Conservation (phyloP, 1,140 invertebrate species). For the Orius laevigatus region DNA sequence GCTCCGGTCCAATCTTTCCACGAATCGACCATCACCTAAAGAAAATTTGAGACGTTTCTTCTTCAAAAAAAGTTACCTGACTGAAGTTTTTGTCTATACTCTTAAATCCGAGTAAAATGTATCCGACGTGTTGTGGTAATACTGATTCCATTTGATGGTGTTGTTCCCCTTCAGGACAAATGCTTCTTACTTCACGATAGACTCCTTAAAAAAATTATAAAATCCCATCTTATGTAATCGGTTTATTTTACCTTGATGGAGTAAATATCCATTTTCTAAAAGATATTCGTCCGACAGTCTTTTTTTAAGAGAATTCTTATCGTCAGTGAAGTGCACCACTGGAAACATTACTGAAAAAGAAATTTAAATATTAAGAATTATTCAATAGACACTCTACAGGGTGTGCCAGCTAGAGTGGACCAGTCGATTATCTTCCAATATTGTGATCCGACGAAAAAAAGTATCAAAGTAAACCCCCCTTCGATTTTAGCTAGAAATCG, state of each 20-base stretch:
- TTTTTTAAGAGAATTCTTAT: conserved; percentile 18
- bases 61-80: conserved; percentile 16
- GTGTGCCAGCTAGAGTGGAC: no score
- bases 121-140: conserved; percentile 16
- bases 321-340: conserved; percentile 22
- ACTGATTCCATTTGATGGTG: conserved; percentile 8
- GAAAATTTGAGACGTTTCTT: background rate
- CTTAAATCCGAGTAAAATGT: conserved; percentile 30
- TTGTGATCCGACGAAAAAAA: no score
- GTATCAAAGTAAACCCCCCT: no score
- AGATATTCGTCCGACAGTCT: conserved; percentile 19
- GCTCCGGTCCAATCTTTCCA: conserved; percentile 37
- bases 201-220: conserved; percentile 21
- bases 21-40: conserved; percentile 27
- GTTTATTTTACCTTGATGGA: conserved; percentile 23
- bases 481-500: no score
- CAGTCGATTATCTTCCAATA: no score
- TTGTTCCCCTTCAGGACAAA: conserved; percentile 21
- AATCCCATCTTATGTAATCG: background rate
- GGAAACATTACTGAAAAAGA: conserved; percentile 24
- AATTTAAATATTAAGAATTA: conserved; percentile 8
- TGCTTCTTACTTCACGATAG: conserved; percentile 24
- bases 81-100: conserved; percentile 27
- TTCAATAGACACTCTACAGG: no score
- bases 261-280: conserved; percentile 21